Base-by-base conservation (phyloP, 1,140 invertebrate species). In the Wiebesia pumilae region DNA sequence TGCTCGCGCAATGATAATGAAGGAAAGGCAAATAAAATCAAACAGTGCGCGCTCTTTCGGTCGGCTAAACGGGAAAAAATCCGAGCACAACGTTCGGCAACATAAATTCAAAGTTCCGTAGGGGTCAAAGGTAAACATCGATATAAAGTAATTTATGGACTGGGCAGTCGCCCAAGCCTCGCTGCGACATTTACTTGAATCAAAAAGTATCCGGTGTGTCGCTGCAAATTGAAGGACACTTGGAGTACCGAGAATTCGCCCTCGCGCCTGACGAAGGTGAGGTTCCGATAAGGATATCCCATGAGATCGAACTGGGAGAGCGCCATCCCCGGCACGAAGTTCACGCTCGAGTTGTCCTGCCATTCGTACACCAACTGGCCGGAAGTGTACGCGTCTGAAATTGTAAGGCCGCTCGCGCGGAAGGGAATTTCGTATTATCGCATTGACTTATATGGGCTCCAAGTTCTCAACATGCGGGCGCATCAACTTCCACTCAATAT, bases 221-320 rank as follows among this genome's bases (percentile, higher is more conserved):
- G 95, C 89, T 97, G 97, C 12, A 99, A 95, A 93, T 98, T 98
- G 93, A 99, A 99, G 51, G 97, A 98, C 14, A 99, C 96, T 90
- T 98, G 98, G 7, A 99, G 95, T 51, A 98, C 95, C 33, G 98
- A 97, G 92, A 98, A 99, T 88, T 96, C 95, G 89, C 98, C 97
- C 94, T 97, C 97, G 84, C 97, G 95, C 73, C 97, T 95, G 0
- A 95, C 95, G 75, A 97, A 96, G 1, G 96, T 97, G 84, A 97
- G 95, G 92, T 97, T 97, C 87, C 96, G 95, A 87, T 97, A 97
- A 4, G 97, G 97, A 89, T 96, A 97, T 89, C 96, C 97, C 90
- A 98, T 97, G 81, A 99, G 94, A 93, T 98, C 97, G 90, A 98
- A 99, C 93, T 98, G 98, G 3, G 97, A 97, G 1, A 99, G 94